phyloP scores from a whole-genome alignment of 2,113 vertebrate genomes.

The Pseudonaja textilis region DNA sequence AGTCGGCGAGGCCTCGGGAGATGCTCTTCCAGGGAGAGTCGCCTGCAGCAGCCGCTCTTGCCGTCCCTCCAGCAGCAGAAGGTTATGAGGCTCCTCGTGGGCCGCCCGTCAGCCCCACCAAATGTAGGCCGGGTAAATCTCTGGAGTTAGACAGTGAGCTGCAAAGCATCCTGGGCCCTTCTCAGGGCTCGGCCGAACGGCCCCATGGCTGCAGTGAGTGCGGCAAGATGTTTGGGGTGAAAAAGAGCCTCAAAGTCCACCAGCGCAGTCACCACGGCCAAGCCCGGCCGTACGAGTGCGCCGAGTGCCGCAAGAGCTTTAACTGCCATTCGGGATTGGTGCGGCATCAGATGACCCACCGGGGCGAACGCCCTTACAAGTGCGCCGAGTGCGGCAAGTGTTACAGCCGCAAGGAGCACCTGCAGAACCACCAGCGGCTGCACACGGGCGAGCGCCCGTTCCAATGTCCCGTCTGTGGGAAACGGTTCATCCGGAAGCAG shows the following conservation, averaged over 20 bases:
- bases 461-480: conserved; percentile 76
- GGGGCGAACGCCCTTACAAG: conserved; percentile 73
- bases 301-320: conserved; percentile 77
- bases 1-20: conserved; percentile 41
- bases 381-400: conserved; percentile 74
- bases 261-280: conserved; percentile 50
- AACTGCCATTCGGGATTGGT: conserved; percentile 75
- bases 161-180: neutral
- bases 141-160: conserved; percentile 5
- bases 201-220: conserved; percentile 63
- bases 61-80: neutral
- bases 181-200: conserved; percentile 16
- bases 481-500: conserved; percentile 68
- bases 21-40: conserved; percentile 43
- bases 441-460: conserved; percentile 65
- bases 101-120: neutral
- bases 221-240: conserved; percentile 66
- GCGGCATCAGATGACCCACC: conserved; percentile 73
- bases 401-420: conserved; percentile 67
- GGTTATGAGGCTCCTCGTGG: neutral
- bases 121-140: conserved; percentile 54
- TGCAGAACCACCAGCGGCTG: conserved; percentile 50
- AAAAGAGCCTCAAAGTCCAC: conserved; percentile 56
- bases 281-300: conserved; percentile 65
- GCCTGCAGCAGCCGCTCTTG: conserved; percentile 10